phyloP scores from a whole-genome alignment of 2,888 invertebrate genomes.

The Hydraecia micacea region DNA sequence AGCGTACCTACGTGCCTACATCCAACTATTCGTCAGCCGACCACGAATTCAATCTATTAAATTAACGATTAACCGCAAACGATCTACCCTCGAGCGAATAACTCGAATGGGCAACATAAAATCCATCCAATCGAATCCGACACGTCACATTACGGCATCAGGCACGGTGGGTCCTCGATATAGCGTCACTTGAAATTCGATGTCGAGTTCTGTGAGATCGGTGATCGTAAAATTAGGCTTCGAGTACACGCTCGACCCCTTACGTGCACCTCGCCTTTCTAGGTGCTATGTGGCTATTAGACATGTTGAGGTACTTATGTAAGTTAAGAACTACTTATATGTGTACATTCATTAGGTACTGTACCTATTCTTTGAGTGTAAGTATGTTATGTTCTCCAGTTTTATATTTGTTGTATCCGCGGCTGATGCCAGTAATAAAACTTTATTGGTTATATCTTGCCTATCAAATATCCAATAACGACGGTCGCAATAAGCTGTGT shows the following conservation, averaged over 20 bases:
- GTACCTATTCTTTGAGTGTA: constrained; percentile 12
- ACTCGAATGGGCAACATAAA: constrained; percentile 83
- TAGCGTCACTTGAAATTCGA: constrained; percentile 87
- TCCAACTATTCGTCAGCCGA: constrained; percentile 69
- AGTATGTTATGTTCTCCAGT: constrained; percentile 26
- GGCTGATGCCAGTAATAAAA: constrained; percentile 84
- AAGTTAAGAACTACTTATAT: not conserved
- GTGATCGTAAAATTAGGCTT: constrained; percentile 86
- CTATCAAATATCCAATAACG: constrained; percentile 85
- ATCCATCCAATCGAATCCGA: constrained; percentile 86
- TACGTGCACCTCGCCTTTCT: constrained; percentile 48
- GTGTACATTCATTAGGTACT: constrained; percentile 17
- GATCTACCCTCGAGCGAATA: constrained; percentile 75
- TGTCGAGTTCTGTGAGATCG: constrained; percentile 82
- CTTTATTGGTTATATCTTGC: constrained; percentile 84
- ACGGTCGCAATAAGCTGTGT: constrained; percentile 79
- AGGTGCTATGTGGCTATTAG: constrained; percentile 35
- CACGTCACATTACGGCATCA: constrained; percentile 84
- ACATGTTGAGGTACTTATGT: not conserved
- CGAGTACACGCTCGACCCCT: constrained; percentile 70
- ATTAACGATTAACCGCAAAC: constrained; percentile 84
- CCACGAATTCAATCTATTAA: constrained; percentile 82
- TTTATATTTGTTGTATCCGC: constrained; percentile 76
- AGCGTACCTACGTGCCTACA: constrained; percentile 39
- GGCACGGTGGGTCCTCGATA: constrained; percentile 78